Evolutionary conservation across 2,113 vertebrate species (phyloP).

Genomic region (Plectropomus leopardus): DNA sequence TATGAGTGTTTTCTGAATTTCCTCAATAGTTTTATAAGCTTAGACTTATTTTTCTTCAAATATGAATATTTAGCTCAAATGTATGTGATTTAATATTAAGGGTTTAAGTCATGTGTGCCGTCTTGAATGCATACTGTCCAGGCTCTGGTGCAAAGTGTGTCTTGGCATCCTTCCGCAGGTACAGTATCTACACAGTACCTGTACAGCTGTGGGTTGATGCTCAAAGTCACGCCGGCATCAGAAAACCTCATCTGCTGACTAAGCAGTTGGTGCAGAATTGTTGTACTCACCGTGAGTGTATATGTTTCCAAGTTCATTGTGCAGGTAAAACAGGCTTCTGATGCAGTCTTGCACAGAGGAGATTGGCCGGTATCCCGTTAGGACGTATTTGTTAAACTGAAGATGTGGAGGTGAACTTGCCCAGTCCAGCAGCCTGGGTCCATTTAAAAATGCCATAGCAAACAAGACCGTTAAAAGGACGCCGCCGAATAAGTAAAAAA

Average conservation of each 20-base stretch:
- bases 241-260: constrained; percentile 39
- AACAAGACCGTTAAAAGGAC: constrained; percentile 75
- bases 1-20: not conserved
- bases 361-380: constrained; percentile 92
- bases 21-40: not conserved
- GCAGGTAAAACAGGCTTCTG: constrained; percentile 93
- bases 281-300: constrained; percentile 92
- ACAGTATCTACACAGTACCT: not conserved
- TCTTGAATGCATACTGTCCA: not conserved
- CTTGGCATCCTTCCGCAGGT: constrained; percentile 3
- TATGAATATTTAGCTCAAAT: not conserved
- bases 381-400: constrained; percentile 94
- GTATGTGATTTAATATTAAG: not conserved
- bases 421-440: constrained; percentile 93
- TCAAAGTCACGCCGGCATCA: constrained; percentile 12
- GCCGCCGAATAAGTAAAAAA: constrained; percentile 76
- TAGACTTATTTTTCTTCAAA: not conserved
- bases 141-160: not conserved
- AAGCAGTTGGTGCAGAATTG: not conserved
- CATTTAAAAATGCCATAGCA: constrained; percentile 90
- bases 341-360: constrained; percentile 92
- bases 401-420: constrained; percentile 92
- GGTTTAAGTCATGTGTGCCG: not conserved
- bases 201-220: constrained; percentile 4
- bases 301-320: constrained; percentile 95